Conservation (phyloP, 2,113 vertebrate genomes). For the Noctilio leporinus region DNA sequence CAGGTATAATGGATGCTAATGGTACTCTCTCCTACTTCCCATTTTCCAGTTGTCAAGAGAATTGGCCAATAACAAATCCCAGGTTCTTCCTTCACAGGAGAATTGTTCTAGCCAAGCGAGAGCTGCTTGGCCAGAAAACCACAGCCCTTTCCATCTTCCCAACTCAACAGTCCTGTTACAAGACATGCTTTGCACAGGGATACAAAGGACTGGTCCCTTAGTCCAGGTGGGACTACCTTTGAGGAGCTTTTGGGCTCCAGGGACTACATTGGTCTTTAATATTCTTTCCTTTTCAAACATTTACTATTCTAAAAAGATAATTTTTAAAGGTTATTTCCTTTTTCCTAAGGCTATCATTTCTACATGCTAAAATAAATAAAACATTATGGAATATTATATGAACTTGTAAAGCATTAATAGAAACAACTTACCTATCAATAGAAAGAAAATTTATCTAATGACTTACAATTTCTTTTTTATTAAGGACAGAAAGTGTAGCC, state of each 20-base stretch:
- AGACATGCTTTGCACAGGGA: not conserved
- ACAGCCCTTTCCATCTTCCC: not conserved
- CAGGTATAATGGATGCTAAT: not conserved
- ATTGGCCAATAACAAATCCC: not conserved
- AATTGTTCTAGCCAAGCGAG: not conserved
- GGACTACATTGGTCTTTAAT: not conserved
- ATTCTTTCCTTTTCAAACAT: not conserved
- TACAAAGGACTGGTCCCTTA: not conserved
- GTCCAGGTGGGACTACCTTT: not conserved
- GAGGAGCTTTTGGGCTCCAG: not conserved
- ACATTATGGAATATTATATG: not conserved
- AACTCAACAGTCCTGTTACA: not conserved
- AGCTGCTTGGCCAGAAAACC: not conserved
- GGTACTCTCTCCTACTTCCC: rapidly evolving
- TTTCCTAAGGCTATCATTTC: not conserved
- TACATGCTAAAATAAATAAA: not conserved
- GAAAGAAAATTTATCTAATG: not conserved
- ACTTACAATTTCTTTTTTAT: not conserved
- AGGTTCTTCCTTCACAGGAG: not conserved
- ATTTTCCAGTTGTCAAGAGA: not conserved
- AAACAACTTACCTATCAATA: not conserved
- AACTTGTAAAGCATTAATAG: not conserved
- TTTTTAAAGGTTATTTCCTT: not conserved
- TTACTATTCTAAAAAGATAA: not conserved
- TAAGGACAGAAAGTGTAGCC: not conserved